phyloP scores from a whole-genome alignment of 1,140 invertebrate species.

The Marisa cornuarietis region DNA sequence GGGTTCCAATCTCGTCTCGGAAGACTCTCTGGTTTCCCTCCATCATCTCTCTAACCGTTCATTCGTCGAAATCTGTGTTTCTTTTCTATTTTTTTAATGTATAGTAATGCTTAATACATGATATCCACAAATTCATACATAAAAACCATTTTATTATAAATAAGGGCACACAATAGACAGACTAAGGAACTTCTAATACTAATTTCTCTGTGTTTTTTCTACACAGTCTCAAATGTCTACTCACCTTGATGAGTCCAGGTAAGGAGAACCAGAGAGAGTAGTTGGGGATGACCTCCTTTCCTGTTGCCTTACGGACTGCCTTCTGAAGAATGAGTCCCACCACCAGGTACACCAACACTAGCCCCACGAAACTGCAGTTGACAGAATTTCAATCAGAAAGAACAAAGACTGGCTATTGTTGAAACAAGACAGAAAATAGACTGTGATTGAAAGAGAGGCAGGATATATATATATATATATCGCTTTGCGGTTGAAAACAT shows the following conservation, averaged over 20 bases:
- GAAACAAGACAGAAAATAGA: neutral
- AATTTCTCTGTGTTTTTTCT: too few species aligned
- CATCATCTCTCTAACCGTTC: too few species aligned
- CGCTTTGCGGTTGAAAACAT: neutral
- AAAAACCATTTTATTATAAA: too few species aligned
- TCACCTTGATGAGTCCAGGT: slow-evolving; percentile 31
- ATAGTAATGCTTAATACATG: too few species aligned
- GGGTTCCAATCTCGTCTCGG: too few species aligned
- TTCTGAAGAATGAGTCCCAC: slow-evolving; percentile 29
- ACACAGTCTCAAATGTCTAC: neutral
- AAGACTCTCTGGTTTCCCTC: too few species aligned
- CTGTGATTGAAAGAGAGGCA: neutral
- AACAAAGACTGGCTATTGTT: neutral
- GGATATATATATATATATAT: too few species aligned
- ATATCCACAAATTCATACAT: too few species aligned
- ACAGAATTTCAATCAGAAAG: neutral
- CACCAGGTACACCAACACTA: slow-evolving; percentile 26
- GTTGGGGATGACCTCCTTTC: slow-evolving; percentile 39
- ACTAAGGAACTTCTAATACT: too few species aligned
- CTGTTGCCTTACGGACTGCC: slow-evolving; percentile 31
- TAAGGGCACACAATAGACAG: too few species aligned
- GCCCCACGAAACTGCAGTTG: slow-evolving; percentile 23
- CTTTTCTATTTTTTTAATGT: too few species aligned
- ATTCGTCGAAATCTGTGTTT: too few species aligned
- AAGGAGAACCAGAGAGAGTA: slow-evolving; percentile 31